These are phyloP conservation scores for Danaus chrysippus DNA, from an alignment of 2,888 invertebrate genomes.

Conservation along the genomic window DNA sequence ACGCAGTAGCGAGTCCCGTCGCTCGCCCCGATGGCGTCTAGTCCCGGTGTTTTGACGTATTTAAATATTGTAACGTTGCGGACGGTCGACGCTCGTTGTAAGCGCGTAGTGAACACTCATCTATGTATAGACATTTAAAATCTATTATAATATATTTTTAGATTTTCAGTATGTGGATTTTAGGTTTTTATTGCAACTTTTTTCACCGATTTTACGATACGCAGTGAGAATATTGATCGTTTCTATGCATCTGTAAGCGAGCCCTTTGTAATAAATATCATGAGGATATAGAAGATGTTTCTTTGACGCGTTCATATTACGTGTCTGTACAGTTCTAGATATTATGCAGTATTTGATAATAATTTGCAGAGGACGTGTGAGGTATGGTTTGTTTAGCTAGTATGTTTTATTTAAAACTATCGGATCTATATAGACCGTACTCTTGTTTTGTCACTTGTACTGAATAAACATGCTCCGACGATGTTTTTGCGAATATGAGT, in stretches of 20 bases:
- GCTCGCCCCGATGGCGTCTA: conserved; percentile 48
- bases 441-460: conserved; percentile 62
- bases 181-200: conserved; percentile 73
- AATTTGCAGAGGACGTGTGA: conserved; percentile 62
- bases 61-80: conserved; percentile 61
- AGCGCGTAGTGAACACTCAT: conserved; percentile 72
- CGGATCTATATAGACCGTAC: conserved; percentile 69
- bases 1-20: conserved; percentile 46
- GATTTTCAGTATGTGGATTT: conserved; percentile 76
- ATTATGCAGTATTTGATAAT: conserved; percentile 68
- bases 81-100: conserved; percentile 59
- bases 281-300: conserved; percentile 57
- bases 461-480: conserved; percentile 62
- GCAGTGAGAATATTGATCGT: conserved; percentile 69
- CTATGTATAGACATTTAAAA: conserved; percentile 78
- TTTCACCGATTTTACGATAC: conserved; percentile 70
- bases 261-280: conserved; percentile 66
- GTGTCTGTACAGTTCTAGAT: conserved; percentile 73
- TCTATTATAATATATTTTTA: conserved; percentile 78
- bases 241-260: conserved; percentile 66
- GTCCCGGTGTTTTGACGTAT: conserved; percentile 51
- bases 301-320: conserved; percentile 56
- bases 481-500: conserved; percentile 58
- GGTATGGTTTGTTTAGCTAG: conserved; percentile 66
- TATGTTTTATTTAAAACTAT: conserved; percentile 75